Percentiles rank a stretch among this genome's conserved stretches.
Conservation (phyloP, 2,888 invertebrate genomes). For the Agapostemon virescens region DNA sequence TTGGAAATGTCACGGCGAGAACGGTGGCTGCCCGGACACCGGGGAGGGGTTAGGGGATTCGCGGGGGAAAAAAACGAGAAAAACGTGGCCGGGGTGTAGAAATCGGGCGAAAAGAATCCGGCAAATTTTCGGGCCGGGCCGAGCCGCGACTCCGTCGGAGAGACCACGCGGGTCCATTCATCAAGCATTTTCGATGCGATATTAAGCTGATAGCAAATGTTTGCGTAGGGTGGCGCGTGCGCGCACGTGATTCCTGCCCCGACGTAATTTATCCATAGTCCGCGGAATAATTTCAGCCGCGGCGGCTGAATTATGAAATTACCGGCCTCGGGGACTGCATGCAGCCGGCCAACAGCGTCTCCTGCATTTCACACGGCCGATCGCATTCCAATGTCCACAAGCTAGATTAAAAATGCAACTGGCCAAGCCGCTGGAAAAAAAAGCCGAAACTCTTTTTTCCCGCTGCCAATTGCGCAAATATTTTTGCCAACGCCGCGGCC, state of each 20-base stretch:
- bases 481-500: background rate
- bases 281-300: slow-evolving; percentile 66
- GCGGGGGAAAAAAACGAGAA: background rate
- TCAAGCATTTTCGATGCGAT: slow-evolving; percentile 58
- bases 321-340: slow-evolving; percentile 14
- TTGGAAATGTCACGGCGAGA: background rate
- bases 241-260: slow-evolving; percentile 53
- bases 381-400: slow-evolving; percentile 6
- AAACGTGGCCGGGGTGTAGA: background rate
- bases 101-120: background rate
- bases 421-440: background rate
- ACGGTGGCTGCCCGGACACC: background rate
- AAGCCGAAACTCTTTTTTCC: background rate
- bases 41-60: background rate
- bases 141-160: background rate
- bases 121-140: slow-evolving; percentile 1
- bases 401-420: slow-evolving; percentile 1
- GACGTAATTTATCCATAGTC: slow-evolving; percentile 67
- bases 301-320: slow-evolving; percentile 49
- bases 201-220: slow-evolving; percentile 62
- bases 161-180: slow-evolving; percentile 35
- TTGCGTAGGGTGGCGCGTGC: slow-evolving; percentile 46
- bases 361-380: slow-evolving; percentile 20
- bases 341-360: background rate
- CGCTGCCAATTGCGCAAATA: background rate